Conservation (phyloP, 37 sponge, comb jelly and placozoan species). For the Agelas oroides region DNA sequence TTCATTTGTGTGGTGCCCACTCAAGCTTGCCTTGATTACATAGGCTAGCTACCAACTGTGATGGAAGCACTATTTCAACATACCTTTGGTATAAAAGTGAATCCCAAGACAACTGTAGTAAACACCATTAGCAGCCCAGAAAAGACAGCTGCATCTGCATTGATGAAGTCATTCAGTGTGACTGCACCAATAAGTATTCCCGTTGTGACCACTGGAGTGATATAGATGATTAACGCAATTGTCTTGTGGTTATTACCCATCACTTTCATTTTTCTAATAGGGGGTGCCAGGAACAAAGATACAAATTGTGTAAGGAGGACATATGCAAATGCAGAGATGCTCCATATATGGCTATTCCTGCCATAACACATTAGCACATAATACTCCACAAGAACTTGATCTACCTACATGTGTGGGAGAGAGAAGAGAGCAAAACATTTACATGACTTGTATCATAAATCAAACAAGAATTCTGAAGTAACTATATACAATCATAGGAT, state of each 20-base stretch:
- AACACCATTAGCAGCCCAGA: slow-evolving; percentile 14
- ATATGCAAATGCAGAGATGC: slow-evolving; percentile 2
- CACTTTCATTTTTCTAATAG: slow-evolving; percentile 52
- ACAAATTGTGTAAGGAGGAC: slow-evolving; percentile 34
- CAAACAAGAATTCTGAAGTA: no score
- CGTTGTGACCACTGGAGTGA: slow-evolving; percentile 13
- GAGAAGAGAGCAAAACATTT: no score
- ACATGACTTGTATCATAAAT: no score
- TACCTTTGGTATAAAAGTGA: slow-evolving; percentile 67
- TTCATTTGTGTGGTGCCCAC: no score
- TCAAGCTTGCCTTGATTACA: no score
- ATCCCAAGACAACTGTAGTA: slow-evolving; percentile 35
- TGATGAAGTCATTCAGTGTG: background rate
- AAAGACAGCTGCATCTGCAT: slow-evolving; percentile 52
- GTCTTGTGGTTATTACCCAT: slow-evolving; percentile 58
- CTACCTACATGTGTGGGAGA: background rate
- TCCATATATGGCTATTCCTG: background rate
- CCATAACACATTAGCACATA: slow-evolving; percentile 30
- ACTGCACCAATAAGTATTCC: slow-evolving; percentile 26
- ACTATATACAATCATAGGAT: no score
- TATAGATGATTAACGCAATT: slow-evolving; percentile 50
- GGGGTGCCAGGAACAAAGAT: slow-evolving; percentile 53
- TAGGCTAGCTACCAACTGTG: no score
- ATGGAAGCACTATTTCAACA: no score
- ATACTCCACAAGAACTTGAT: slow-evolving; percentile 2